A percentile compares a stretch with the other conserved stretches of the same genome.
phyloP scores from a whole-genome alignment of 2,113 vertebrate genomes.

The Lynx canadensis region DNA sequence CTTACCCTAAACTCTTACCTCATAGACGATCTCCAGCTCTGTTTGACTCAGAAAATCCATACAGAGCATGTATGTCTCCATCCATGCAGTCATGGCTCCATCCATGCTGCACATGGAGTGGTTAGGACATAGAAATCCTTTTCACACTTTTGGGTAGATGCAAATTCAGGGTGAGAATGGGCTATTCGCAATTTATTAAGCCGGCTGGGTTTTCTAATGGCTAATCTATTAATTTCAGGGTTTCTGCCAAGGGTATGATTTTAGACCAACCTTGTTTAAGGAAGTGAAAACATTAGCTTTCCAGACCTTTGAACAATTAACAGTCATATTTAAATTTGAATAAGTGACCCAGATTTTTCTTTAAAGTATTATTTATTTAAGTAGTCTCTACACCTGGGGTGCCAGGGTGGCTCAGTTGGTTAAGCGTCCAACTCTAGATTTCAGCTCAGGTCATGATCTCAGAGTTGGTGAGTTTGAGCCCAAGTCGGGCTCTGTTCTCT shows the following conservation, averaged over 20 bases:
- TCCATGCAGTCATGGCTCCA: neutral
- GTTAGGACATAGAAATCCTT: neutral
- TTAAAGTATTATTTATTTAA: neutral
- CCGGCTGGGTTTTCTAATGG: neutral
- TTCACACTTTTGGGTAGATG: neutral
- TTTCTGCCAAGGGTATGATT: neutral
- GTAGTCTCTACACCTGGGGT: neutral
- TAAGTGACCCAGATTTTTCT: neutral
- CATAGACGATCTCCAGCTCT: neutral
- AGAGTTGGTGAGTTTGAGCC: too few species aligned
- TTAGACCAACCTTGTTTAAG: conserved; percentile 24
- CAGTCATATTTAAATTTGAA: conserved; percentile 35
- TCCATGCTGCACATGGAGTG: neutral
- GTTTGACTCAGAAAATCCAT: neutral
- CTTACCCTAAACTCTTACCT: neutral
- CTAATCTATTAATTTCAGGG: neutral
- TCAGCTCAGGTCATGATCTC: too few species aligned
- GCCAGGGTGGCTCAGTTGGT: too few species aligned
- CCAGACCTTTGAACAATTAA: neutral
- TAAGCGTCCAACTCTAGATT: too few species aligned
- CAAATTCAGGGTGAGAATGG: neutral
- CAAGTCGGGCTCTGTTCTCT: too few species aligned
- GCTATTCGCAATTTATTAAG: neutral
- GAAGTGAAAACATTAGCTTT: conserved; percentile 30
- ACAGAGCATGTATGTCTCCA: too few species aligned